phyloP scores from a whole-genome alignment of 2,888 invertebrate genomes.

The Andrena fulva region DNA sequence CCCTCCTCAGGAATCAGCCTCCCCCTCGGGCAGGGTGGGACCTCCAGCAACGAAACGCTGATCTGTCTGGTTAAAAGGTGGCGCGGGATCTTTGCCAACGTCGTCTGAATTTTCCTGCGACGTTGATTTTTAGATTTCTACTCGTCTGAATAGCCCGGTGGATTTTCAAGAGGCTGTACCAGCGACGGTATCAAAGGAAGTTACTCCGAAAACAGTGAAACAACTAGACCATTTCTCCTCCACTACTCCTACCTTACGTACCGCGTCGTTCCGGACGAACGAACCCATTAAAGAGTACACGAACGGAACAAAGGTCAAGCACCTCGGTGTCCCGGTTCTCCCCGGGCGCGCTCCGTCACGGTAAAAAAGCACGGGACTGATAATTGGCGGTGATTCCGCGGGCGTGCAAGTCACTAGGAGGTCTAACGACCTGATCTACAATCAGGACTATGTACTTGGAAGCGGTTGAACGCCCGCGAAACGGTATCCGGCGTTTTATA shows the following conservation, averaged over 20 bases:
- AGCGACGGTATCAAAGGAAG: neutral
- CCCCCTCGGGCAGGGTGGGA: constrained; percentile 12
- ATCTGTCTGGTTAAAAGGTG: neutral
- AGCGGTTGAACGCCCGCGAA: neutral
- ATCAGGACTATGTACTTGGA: neutral
- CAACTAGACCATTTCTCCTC: constrained; percentile 3
- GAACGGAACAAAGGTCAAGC: constrained; percentile 59
- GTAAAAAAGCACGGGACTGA: constrained; percentile 57
- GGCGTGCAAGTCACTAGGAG: constrained; percentile 20
- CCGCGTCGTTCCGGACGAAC: constrained; percentile 15
- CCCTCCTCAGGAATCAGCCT: constrained; percentile 19
- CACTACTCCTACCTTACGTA: neutral
- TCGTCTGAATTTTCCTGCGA: neutral
- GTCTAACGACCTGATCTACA: constrained; percentile 9
- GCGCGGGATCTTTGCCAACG: constrained; percentile 14
- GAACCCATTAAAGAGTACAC: constrained; percentile 25
- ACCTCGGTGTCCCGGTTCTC: constrained; percentile 58
- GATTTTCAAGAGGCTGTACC: neutral
- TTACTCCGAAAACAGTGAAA: neutral
- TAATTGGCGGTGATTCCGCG: constrained; percentile 64
- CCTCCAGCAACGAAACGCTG: constrained; percentile 15
- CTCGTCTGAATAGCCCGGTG: no score
- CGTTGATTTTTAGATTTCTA: neutral
- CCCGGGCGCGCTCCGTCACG: constrained; percentile 21
- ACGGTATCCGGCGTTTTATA: neutral